Evolutionary conservation across 2,113 vertebrate genomes (phyloP).

Genomic region (Diadophis punctatus): DNA sequence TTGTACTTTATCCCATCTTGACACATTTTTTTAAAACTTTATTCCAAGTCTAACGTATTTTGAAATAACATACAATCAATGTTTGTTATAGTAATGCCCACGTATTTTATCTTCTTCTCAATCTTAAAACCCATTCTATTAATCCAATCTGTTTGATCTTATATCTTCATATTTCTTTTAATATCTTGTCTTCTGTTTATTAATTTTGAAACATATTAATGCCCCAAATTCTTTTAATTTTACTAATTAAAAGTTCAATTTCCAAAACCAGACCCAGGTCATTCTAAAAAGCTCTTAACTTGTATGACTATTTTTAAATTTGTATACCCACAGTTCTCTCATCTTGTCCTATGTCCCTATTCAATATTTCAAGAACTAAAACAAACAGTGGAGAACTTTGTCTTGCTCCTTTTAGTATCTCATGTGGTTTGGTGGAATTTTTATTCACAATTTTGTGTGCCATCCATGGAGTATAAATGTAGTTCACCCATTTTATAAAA

Average conservation of each 20-base stretch:
- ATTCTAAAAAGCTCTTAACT: neutral
- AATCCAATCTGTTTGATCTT: neutral
- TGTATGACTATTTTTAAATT: neutral
- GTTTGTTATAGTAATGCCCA: neutral
- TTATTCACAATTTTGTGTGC: neutral
- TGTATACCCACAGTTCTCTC: neutral
- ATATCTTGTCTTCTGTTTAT: neutral
- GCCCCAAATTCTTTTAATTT: neutral
- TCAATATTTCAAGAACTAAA: neutral
- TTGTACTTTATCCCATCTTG: neutral
- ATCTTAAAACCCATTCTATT: neutral
- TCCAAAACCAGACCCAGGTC: neutral
- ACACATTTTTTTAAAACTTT: neutral
- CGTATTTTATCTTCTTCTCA: neutral
- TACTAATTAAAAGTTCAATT: neutral
- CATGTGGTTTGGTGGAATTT: neutral
- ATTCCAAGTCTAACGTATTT: neutral
- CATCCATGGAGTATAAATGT: neutral
- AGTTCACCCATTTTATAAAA: neutral
- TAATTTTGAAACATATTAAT: neutral
- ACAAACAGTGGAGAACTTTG: neutral
- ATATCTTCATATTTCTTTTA: neutral
- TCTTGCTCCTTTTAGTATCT: neutral
- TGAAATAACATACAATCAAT: neutral
- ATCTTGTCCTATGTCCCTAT: neutral